Percentiles rank a stretch among this genome's conserved stretches.
These are phyloP conservation scores for Sakesphorus luctuosus DNA, from an alignment of 2,113 vertebrate species.

Conservation along the genomic window DNA sequence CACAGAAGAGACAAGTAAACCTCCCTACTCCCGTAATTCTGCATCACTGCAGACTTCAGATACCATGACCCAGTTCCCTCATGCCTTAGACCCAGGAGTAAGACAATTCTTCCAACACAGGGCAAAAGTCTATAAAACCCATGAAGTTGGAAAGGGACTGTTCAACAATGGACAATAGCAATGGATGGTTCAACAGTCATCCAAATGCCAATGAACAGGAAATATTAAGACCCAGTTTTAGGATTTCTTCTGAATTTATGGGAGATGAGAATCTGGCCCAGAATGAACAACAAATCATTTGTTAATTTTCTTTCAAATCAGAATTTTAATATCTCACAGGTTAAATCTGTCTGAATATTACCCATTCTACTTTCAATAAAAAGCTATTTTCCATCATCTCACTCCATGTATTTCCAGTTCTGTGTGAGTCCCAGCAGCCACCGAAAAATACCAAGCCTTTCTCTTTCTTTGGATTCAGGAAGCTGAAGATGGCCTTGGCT, in stretches of 20 bases:
- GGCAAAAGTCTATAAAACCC: not conserved
- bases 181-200: not conserved
- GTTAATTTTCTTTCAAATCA: not conserved
- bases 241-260: not conserved
- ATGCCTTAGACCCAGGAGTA: not conserved
- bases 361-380: not conserved
- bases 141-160: not conserved
- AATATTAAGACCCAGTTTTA: not conserved
- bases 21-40: not conserved
- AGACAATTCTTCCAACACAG: not conserved
- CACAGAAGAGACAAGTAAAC: not conserved
- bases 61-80: not conserved
- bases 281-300: not conserved
- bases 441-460: not conserved
- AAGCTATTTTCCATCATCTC: not conserved
- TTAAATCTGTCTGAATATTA: not conserved
- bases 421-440: not conserved
- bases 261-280: not conserved
- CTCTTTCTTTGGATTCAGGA: not conserved
- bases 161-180: not conserved
- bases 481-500: not conserved
- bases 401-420: not conserved
- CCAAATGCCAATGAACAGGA: not conserved
- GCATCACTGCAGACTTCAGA: not conserved
- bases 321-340: accelerated